A percentile compares a stretch with the other conserved stretches of the same genome.
Evolutionary conservation across 2,113 vertebrate species (phyloP).

Genomic region (Mesitornis unicolor): DNA sequence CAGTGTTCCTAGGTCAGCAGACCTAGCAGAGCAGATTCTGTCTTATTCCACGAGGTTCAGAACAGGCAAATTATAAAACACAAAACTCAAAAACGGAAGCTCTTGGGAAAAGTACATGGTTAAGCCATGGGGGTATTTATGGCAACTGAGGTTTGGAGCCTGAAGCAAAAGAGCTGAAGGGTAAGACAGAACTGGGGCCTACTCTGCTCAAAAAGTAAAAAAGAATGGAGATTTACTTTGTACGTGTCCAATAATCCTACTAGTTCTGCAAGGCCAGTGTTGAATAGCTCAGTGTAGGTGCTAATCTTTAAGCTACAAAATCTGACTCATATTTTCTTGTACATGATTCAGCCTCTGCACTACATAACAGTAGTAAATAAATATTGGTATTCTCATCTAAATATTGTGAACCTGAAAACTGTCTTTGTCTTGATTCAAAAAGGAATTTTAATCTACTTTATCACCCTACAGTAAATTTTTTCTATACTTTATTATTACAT

Average conservation of each 20-base stretch:
- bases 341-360: background rate
- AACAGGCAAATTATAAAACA: background rate
- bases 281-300: background rate
- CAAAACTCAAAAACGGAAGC: background rate
- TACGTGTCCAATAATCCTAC: background rate
- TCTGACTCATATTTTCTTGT: background rate
- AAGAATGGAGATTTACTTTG: background rate
- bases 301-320: background rate
- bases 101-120: background rate
- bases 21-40: background rate
- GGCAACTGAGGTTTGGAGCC: background rate
- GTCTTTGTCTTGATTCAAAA: conserved; percentile 1
- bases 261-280: background rate
- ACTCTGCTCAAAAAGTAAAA: background rate
- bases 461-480: background rate
- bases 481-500: background rate
- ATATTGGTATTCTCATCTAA: background rate
- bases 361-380: background rate
- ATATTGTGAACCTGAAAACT: background rate
- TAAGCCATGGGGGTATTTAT: background rate
- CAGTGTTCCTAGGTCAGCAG: background rate
- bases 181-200: background rate
- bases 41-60: background rate
- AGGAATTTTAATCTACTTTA: conserved; percentile 20
- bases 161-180: background rate